phyloP scores from a whole-genome alignment of 2,113 vertebrate genomes.

The Rynchops niger region DNA sequence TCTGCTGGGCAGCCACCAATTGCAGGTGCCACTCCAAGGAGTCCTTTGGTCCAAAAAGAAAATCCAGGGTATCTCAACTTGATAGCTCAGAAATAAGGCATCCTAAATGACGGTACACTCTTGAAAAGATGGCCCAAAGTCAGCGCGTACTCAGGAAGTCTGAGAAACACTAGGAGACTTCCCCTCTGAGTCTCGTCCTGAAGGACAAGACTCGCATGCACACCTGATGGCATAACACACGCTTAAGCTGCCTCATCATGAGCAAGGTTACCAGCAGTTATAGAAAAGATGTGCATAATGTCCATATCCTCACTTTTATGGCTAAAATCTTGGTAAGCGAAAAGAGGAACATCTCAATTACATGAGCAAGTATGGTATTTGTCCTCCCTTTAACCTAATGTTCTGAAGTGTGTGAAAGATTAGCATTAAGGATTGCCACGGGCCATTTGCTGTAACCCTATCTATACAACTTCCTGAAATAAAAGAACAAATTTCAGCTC shows the following conservation, averaged over 20 bases:
- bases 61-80: neutral
- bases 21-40: neutral
- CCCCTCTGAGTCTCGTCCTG: neutral
- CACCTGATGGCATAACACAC: neutral
- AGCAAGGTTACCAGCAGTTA: neutral
- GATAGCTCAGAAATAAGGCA: neutral
- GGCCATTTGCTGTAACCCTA: slow-evolving; percentile 8
- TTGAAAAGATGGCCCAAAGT: neutral
- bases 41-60: neutral
- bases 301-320: neutral
- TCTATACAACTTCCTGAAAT: slow-evolving; percentile 32
- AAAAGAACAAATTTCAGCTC: neutral
- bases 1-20: neutral
- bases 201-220: neutral
- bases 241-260: neutral
- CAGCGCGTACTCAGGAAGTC: neutral
- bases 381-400: slow-evolving; percentile 6
- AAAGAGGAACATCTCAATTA: neutral
- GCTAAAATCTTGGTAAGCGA: neutral
- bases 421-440: neutral
- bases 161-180: neutral
- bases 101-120: neutral
- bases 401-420: neutral
- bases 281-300: neutral
- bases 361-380: neutral